Base-by-base conservation (phyloP, 1,140 invertebrate species). In the Chelonus insularis region DNA sequence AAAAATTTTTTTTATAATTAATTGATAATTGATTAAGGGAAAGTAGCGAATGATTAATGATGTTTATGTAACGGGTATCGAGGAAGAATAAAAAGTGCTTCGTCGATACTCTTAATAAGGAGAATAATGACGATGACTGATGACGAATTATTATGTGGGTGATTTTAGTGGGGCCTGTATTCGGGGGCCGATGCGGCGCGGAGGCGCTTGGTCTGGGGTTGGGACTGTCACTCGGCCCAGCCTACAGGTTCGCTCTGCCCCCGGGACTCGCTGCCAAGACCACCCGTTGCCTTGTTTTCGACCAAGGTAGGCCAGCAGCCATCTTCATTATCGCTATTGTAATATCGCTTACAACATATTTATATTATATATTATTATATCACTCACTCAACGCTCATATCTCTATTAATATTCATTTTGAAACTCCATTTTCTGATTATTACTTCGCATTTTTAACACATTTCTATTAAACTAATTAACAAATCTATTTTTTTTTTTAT, bases 231-330 rank as follows among this genome's bases (percentile, higher is more conserved):
- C 76, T 80, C 73, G 75, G 78, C 77, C 79, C 79, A 71, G 78
- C 79, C 79, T 82, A 82, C 78, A 82, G 80, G 77, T 81, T 81
- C 79, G 78, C 80, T 73, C 77, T 81, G 77, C 79, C 77, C 78
- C 80, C 80, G 78, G 78, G 76, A 76, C 81, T 81, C 74, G 77
- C 79, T 75, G 79, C 77, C 77, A 80, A 80, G 79, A 79, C 76
- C 74, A 78, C 79, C 72, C 79, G 80, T 68, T 79, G 76, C 78
- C 77, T 83, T 81, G 78, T 79, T 69, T 81, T 81, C 78, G 81
- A 82, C 72, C 81, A 83, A 83, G 81, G 81, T 83, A 83, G 80
- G 81, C 73, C 68, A 65, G 4, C 64, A 74, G 76, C 75, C 77
- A 77, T 79, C 72, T 78, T 77, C 73, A 75, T 76, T 74, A 62